phyloP scores from a whole-genome alignment of 2,113 vertebrate species.

The Upupa epops region DNA sequence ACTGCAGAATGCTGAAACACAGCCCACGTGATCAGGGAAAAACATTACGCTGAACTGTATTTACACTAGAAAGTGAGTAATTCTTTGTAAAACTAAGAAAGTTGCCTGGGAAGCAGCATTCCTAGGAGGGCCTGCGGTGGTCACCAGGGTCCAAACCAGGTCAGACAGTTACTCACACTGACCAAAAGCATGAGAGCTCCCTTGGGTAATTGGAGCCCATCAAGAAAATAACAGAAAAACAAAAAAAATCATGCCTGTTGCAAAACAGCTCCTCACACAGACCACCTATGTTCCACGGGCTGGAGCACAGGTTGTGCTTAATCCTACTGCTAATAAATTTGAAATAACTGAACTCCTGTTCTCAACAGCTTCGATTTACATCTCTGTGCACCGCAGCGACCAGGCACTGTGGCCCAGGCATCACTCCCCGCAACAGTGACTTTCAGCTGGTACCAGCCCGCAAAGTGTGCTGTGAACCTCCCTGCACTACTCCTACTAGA shows the following conservation, averaged over 20 bases:
- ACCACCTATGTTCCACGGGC: background rate
- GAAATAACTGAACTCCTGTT: background rate
- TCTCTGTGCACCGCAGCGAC: background rate
- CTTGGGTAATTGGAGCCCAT: background rate
- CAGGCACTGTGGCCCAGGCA: background rate
- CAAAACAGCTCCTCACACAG: background rate
- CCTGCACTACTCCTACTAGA: background rate
- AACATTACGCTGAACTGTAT: background rate
- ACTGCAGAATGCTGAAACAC: background rate
- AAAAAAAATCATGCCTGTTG: accelerated
- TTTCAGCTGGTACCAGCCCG: background rate
- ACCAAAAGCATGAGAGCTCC: background rate
- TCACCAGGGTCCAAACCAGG: background rate
- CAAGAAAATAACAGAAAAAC: accelerated
- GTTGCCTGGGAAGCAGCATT: background rate
- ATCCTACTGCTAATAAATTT: background rate
- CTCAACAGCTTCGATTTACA: background rate
- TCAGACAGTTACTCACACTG: background rate
- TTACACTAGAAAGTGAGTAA: background rate
- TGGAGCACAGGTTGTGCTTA: background rate
- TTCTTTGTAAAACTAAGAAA: background rate
- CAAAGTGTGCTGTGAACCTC: background rate
- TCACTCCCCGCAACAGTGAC: background rate
- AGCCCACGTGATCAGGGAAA: background rate
- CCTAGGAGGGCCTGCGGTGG: background rate